A percentile compares a stretch with the other conserved stretches of the same genome.
phyloP scores from a whole-genome alignment of 1,140 invertebrate species.

The Polyergus mexicanus region DNA sequence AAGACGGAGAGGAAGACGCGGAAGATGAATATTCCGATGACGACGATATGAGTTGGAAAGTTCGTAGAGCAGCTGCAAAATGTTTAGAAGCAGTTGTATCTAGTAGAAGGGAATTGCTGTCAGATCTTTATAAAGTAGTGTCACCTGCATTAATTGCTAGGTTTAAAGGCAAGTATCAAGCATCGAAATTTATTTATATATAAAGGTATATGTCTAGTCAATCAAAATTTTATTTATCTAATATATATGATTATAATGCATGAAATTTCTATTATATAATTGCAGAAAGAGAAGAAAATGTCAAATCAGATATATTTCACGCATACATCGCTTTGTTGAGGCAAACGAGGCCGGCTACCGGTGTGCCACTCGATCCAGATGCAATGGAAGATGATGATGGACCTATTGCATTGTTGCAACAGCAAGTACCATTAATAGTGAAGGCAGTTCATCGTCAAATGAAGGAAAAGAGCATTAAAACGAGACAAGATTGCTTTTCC shows the following conservation, averaged over 20 bases:
- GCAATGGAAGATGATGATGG: conserved; percentile 93
- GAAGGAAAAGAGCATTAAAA: conserved; percentile 97
- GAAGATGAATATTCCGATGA: conserved; percentile 99
- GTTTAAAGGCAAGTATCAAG: conserved; percentile 93
- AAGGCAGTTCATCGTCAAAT: conserved; percentile 96
- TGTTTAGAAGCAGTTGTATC: conserved; percentile 98
- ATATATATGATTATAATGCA: neutral
- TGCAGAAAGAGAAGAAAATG: conserved; percentile 99
- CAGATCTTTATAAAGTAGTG: conserved; percentile 95
- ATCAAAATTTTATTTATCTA: neutral
- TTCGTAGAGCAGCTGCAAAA: conserved; percentile 97
- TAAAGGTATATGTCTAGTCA: neutral
- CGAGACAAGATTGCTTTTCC: conserved; percentile 96
- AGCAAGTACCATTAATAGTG: conserved; percentile 93
- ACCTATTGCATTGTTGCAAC: conserved; percentile 90
- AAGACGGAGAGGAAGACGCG: conserved; percentile 92
- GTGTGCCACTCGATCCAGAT: conserved; percentile 89
- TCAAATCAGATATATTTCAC: conserved; percentile 99
- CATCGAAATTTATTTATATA: neutral
- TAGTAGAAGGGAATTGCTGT: conserved; percentile 95
- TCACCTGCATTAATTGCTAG: conserved; percentile 96
- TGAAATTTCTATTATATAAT: conserved; percentile 29
- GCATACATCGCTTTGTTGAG: conserved; percentile 97
- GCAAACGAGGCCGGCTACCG: conserved; percentile 93
- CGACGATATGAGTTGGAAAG: conserved; percentile 99